Evolutionary conservation across 2,888 invertebrate species (phyloP).

Genomic region (Steromphala cineraria): DNA sequence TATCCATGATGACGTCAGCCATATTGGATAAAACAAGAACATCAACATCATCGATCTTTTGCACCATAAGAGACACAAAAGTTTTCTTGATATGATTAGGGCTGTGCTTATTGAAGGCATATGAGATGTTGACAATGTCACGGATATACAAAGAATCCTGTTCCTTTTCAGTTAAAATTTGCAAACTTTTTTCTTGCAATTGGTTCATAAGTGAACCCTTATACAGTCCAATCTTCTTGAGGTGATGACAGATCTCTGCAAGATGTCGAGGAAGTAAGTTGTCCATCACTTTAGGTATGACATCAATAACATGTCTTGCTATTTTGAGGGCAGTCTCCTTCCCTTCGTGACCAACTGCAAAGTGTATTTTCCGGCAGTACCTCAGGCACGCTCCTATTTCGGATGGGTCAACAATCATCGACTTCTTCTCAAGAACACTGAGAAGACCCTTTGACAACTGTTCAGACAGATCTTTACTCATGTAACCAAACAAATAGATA

Average conservation of each 20-base stretch:
- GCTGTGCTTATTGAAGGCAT: conserved; percentile 23
- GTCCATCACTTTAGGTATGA: neutral
- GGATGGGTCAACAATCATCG: neutral
- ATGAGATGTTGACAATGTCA: conserved; percentile 29
- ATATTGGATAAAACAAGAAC: conserved; percentile 46
- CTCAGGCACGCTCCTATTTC: neutral
- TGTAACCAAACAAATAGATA: conserved; percentile 7
- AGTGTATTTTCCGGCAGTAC: neutral
- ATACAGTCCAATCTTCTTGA: conserved; percentile 26
- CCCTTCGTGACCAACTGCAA: neutral
- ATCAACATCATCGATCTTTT: conserved; percentile 39
- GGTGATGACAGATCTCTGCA: conserved; percentile 31
- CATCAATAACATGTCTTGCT: neutral
- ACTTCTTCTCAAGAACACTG: neutral
- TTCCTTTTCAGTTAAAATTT: neutral
- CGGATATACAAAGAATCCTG: conserved; percentile 13
- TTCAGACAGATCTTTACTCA: conserved; percentile 19
- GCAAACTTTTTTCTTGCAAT: conserved; percentile 27
- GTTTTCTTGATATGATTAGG: conserved; percentile 7
- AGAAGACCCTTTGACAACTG: neutral
- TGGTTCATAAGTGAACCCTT: neutral
- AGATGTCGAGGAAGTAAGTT: conserved; percentile 20
- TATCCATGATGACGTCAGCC: conserved; percentile 38
- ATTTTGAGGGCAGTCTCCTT: neutral
- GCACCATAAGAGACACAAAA: conserved; percentile 22